Evolutionary conservation across 1,140 invertebrate genomes (phyloP).

Genomic region (Macrocentrus cingulum): DNA sequence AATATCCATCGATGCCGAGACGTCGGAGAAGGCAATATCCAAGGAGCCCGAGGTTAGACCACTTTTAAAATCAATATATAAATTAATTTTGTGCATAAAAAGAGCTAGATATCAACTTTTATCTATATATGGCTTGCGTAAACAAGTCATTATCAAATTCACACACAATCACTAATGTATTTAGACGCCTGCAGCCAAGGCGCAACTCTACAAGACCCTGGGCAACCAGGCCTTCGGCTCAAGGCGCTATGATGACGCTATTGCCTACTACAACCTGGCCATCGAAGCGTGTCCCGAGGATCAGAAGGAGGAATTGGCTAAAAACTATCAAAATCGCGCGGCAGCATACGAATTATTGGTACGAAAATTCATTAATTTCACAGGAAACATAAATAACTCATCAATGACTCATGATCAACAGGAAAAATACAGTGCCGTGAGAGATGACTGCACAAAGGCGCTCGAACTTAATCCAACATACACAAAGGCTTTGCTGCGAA

Average conservation of each 20-base stretch:
- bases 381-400: background rate
- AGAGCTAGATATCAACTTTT: background rate
- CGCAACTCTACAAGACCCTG: conserved; percentile 77
- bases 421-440: conserved; percentile 82
- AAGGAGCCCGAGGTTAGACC: conserved; percentile 51
- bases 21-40: conserved; percentile 32
- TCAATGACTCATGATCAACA: conserved; percentile 37
- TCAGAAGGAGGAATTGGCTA: conserved; percentile 75
- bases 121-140: background rate
- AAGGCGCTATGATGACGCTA: conserved; percentile 86
- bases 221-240: conserved; percentile 87
- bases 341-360: conserved; percentile 91
- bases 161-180: conserved; percentile 24
- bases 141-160: conserved; percentile 11
- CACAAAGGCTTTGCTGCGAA: conserved; percentile 81
- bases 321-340: conserved; percentile 94
- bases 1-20: conserved; percentile 57
- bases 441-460: conserved; percentile 84
- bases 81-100: conserved; percentile 3
- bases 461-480: conserved; percentile 86
- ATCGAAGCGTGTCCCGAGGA: conserved; percentile 81
- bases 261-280: conserved; percentile 83
- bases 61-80: background rate
- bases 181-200: conserved; percentile 68
- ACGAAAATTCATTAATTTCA: conserved; percentile 36